A percentile compares a stretch with the other conserved stretches of the same genome.
Conservation (phyloP, 2,113 vertebrate species). For the Brienomyrus brachyistius region DNA sequence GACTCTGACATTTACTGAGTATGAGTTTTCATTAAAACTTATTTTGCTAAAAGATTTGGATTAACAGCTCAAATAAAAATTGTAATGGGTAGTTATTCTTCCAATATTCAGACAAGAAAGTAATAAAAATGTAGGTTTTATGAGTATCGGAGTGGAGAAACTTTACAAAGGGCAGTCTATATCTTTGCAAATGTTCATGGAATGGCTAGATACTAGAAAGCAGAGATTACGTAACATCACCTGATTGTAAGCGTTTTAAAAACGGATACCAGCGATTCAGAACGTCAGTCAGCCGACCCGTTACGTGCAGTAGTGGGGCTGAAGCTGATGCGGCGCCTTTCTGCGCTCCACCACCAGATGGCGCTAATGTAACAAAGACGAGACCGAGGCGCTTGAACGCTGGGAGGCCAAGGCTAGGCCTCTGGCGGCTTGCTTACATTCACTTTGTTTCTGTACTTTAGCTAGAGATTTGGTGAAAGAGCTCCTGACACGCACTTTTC, state of each 20-base stretch:
- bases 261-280: not conserved
- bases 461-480: not conserved
- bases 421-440: not conserved
- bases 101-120: not conserved
- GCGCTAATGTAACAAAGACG: slow-evolving; percentile 63
- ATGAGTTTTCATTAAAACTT: not conserved
- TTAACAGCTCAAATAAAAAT: not conserved
- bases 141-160: not conserved
- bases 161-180: not conserved
- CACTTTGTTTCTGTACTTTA: not conserved
- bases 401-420: too few species aligned
- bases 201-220: not conserved
- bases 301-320: not conserved
- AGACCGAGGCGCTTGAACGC: not conserved
- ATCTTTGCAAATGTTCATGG: not conserved
- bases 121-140: not conserved
- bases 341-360: slow-evolving; percentile 58
- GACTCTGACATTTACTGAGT: not conserved
- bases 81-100: not conserved
- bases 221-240: not conserved
- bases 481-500: not conserved
- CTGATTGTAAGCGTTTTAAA: not conserved
- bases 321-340: not conserved
- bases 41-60: not conserved
- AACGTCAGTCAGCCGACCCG: not conserved